These are phyloP conservation scores for Kryptolebias ocellatus DNA, from an alignment of 2,797 vertebrate species.

Conservation along the genomic window DNA sequence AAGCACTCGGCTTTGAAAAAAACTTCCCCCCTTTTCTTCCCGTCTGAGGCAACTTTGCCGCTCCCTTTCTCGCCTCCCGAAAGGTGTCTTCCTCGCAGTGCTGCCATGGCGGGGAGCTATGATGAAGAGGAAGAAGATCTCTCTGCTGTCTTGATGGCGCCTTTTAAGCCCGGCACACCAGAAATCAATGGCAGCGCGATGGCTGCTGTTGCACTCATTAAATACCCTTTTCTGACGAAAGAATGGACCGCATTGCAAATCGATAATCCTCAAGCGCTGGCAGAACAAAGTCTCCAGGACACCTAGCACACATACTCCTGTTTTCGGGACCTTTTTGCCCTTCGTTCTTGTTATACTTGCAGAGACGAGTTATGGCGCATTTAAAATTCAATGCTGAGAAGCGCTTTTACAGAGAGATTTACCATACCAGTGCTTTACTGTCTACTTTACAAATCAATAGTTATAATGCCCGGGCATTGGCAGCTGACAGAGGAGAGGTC, in stretches of 20 bases:
- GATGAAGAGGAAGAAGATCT: conserved; percentile 15
- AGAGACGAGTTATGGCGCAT: not conserved
- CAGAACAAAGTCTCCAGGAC: conserved; percentile 30
- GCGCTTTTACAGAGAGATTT: conserved; percentile 20
- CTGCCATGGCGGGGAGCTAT: not conserved
- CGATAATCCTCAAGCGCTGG: conserved; percentile 28
- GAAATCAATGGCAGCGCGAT: conserved; percentile 61
- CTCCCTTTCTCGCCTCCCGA: not conserved
- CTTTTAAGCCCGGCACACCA: conserved; percentile 42
- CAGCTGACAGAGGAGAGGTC: conserved; percentile 43
- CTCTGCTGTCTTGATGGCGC: conserved; percentile 16
- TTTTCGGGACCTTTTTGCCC: conserved; percentile 12
- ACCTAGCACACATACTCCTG: not conserved
- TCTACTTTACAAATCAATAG: conserved; percentile 58
- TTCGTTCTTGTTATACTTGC: conserved; percentile 9
- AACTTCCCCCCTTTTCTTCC: not conserved
- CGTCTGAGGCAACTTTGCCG: conserved; percentile 13
- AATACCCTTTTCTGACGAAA: conserved; percentile 53
- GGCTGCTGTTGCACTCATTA: conserved; percentile 53
- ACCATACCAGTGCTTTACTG: conserved; percentile 27
- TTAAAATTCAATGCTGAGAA: conserved; percentile 20
- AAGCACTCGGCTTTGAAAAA: not conserved
- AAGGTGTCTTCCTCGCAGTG: not conserved
- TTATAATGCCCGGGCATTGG: conserved; percentile 39
- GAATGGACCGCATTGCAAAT: conserved; percentile 39